phyloP scores from a whole-genome alignment of 1,140 invertebrate species.

The Anastatus disparis region DNA sequence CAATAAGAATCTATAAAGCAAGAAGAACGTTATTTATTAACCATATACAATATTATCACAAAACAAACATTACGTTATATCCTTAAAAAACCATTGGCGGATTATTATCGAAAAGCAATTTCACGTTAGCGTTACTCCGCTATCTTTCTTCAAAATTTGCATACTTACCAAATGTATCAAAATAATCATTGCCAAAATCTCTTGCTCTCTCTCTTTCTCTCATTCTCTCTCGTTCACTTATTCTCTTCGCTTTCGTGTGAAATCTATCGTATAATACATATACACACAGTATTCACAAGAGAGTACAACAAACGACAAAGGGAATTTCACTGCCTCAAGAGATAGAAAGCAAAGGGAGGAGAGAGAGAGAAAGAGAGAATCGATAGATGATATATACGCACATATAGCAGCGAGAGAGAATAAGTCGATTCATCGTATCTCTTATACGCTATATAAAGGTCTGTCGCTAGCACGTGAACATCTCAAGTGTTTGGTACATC shows the following conservation, averaged over 20 bases:
- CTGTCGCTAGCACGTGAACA: constrained; percentile 20
- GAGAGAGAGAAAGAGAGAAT: background rate
- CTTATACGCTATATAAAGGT: background rate
- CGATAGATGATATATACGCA: no score
- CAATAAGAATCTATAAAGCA: no score
- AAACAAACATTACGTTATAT: no score
- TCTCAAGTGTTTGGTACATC: constrained; percentile 39
- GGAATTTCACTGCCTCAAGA: no score
- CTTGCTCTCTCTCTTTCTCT: background rate
- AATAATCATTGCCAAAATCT: constrained; percentile 32
- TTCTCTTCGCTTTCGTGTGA: background rate
- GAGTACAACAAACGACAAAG: background rate
- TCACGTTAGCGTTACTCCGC: background rate
- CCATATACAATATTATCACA: no score
- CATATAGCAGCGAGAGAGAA: no score
- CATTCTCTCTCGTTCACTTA: background rate
- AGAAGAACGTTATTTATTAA: no score
- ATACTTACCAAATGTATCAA: constrained; percentile 29
- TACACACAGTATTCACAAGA: background rate
- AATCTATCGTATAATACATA: background rate
- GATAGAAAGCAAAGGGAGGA: background rate
- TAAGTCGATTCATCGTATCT: constrained; percentile 41
- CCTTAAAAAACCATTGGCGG: no score
- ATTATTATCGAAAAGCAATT: constrained; percentile 11
- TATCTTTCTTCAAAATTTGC: constrained; percentile 7